phyloP scores from a whole-genome alignment of 2,113 vertebrate species.

The Rhegmatorhina hoffmannsi region DNA sequence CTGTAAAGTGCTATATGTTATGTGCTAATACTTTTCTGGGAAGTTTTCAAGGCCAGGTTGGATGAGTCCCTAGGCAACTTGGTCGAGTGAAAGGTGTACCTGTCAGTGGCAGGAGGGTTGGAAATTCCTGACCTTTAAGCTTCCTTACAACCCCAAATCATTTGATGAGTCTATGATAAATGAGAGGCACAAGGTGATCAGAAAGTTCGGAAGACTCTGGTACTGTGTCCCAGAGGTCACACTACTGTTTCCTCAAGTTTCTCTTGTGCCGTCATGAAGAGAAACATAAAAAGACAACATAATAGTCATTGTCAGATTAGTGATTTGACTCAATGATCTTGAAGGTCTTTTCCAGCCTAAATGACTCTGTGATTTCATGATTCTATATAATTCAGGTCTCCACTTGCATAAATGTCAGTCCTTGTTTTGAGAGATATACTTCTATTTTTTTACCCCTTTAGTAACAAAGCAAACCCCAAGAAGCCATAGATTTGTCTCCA shows the following conservation, averaged over 20 bases:
- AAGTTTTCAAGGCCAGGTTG: not conserved
- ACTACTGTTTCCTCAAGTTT: not conserved
- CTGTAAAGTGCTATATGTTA: not conserved
- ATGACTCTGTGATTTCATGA: not conserved
- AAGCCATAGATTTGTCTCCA: not conserved
- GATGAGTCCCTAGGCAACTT: rapidly evolving
- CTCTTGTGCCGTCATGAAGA: not conserved
- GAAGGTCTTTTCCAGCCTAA: not conserved
- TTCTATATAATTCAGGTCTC: not conserved
- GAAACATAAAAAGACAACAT: not conserved
- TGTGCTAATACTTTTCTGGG: not conserved
- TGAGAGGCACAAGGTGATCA: not conserved
- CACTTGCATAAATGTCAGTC: not conserved
- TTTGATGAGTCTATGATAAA: not conserved
- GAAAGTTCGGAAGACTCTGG: not conserved
- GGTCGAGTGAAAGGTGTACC: not conserved
- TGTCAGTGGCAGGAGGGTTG: not conserved
- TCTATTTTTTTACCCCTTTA: not conserved
- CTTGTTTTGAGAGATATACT: not conserved
- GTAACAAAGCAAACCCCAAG: not conserved
- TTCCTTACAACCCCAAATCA: not conserved
- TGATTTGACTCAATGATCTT: not conserved
- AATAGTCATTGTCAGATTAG: not conserved
- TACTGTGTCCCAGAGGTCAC: not conserved
- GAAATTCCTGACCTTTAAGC: not conserved